Evolutionary conservation across 1,140 invertebrate genomes (phyloP).

Genomic region (Philopotamus ludificatus): DNA sequence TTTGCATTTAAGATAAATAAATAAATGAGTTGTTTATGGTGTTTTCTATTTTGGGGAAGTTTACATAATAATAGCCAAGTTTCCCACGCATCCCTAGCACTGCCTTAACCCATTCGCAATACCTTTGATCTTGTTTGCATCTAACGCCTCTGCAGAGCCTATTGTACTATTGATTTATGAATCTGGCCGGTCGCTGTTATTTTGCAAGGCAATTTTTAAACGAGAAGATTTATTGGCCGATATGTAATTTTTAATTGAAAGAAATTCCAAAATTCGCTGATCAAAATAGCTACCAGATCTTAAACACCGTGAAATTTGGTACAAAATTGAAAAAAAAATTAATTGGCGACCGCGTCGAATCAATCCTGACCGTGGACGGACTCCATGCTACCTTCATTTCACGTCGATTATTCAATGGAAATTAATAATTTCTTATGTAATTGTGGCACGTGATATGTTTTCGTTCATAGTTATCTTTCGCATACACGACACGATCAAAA

Average conservation of each 20-base stretch:
- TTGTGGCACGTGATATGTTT: neutral
- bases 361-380: constrained; percentile 14
- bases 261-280: neutral
- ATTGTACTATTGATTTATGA: constrained; percentile 26
- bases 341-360: constrained; percentile 37
- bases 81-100: constrained; percentile 25
- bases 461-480: no score
- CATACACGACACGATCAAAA: neutral
- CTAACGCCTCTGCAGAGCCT: constrained; percentile 20
- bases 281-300: neutral
- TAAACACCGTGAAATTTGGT: constrained; percentile 34
- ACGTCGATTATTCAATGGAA: constrained; percentile 20
- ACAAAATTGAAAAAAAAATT: constrained; percentile 39
- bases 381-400: constrained; percentile 26
- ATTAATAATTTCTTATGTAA: constrained; percentile 23
- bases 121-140: constrained; percentile 13
- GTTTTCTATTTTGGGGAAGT: no score
- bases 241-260: neutral
- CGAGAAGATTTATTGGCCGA: no score
- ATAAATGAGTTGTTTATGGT: no score
- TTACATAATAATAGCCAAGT: constrained; percentile 20
- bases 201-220: no score
- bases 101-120: neutral
- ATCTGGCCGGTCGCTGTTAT: no score
- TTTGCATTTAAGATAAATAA: no score